Percentiles rank a stretch among this genome's conserved stretches.
These are phyloP conservation scores for Zaprionus kolodkinae DNA, from an alignment of 1,140 invertebrate genomes.

Conservation along the genomic window DNA sequence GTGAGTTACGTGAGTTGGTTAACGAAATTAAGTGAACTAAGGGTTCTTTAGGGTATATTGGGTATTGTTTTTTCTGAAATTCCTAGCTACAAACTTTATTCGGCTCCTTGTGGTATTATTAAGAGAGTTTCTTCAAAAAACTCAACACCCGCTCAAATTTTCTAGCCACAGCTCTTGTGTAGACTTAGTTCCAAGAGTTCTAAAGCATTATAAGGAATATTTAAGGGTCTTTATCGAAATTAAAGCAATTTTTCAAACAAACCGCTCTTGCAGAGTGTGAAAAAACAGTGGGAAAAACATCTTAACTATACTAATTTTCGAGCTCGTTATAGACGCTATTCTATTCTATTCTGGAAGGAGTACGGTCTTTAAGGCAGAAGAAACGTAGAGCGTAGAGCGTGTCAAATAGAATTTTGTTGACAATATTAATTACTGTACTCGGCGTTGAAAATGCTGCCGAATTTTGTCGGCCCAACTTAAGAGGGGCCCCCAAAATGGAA, in stretches of 20 bases:
- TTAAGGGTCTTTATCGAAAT: neutral
- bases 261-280: too few species aligned
- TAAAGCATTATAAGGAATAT: neutral
- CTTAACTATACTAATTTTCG: neutral
- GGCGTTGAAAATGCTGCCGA: neutral
- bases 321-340: neutral
- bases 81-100: too few species aligned
- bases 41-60: too few species aligned
- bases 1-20: neutral
- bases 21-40: too few species aligned
- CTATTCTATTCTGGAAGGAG: neutral
- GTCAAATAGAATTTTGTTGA: constrained; percentile 2
- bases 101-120: too few species aligned
- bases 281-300: neutral
- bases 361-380: too few species aligned
- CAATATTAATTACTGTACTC: constrained; percentile 34
- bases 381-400: neutral
- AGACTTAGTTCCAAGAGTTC: neutral
- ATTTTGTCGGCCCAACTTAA: neutral
- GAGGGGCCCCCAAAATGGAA: neutral
- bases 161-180: too few species aligned
- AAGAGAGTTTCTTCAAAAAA: too few species aligned
- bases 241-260: neutral
- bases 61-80: too few species aligned
- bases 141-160: too few species aligned